Base-by-base conservation (phyloP, 2,888 invertebrate species). In the Athrips mouffetella region DNA sequence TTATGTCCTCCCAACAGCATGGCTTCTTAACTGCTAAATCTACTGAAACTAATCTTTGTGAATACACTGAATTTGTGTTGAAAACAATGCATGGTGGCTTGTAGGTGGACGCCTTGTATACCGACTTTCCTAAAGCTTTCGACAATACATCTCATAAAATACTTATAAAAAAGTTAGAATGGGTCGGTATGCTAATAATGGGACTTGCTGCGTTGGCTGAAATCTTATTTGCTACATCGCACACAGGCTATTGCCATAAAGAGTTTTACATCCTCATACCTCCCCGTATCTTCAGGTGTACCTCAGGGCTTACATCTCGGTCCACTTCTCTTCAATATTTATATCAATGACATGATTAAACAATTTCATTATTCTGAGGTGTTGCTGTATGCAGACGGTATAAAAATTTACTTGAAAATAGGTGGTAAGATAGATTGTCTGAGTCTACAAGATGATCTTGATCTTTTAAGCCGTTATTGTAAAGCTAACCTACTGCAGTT, bases 51-150 rank as follows among this genome's bases (percentile, higher is more conserved):
- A 55, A 55, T 33, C 29, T 59, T 1, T 47, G 48, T 15, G 51
- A 54, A 33, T 51, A 52, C 3, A n/a, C 44, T 0, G 47, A 55
- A n/a, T 20, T 31, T 5, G 15, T 54, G 3, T 13, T 51, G 0
- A 27, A 15, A 4, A 44, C 54, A n/a, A 54, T 59, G 53, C 47
- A 51, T 4, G 18, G 25, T 8, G 51, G 49, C 6, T 46, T 21
- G 7, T 57, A 55, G 41, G 45, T 58, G 7, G 55, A 58, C 27
- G 49, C 40, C 7, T 42, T 54, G 23, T 54, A 57, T 40, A 53
- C 53, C 2, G 53, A 54, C n/a, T 55, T 41, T 20, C 50, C 51
- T 7, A 58, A 55, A 44, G 52, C 54, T 0, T 58, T 58, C 48
- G 55, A 54, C 29, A 55, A 54, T 47, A 49, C 45, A 20, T 44